These are phyloP conservation scores for Lordiphosa collinella DNA, from an alignment of 1,140 invertebrate species.

Conservation along the genomic window DNA sequence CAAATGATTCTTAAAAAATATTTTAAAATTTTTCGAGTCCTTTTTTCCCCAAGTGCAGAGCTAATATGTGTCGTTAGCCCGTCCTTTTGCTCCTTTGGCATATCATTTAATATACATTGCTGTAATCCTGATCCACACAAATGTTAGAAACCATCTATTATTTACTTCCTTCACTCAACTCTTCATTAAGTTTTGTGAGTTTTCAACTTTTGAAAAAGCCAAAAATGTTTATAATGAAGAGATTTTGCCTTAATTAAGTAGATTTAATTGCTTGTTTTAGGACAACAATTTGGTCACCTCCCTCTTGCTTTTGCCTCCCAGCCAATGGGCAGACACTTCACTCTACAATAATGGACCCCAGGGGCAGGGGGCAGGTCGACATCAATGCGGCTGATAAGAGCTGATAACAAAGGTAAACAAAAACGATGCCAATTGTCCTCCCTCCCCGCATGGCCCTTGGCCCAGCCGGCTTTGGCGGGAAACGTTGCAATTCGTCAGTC, in stretches of 20 bases:
- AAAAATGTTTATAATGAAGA: background rate
- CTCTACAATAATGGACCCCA: conserved; percentile 13
- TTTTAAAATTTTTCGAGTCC: too few relatives aligned
- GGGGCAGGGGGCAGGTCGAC: conserved; percentile 7
- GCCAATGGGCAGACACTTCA: conserved; percentile 66
- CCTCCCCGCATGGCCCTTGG: conserved; percentile 5
- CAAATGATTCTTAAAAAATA: too few relatives aligned
- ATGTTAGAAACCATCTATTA: background rate
- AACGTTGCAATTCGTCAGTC: conserved; percentile 70
- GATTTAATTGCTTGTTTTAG: conserved; percentile 3
- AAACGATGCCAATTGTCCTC: conserved; percentile 27
- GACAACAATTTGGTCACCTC: background rate
- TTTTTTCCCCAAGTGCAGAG: background rate
- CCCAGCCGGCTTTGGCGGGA: conserved; percentile 51
- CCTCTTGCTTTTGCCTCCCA: conserved; percentile 7
- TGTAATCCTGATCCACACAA: background rate
- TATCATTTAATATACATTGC: conserved; percentile 7
- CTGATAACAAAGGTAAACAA: conserved; percentile 77
- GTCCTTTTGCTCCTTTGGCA: background rate
- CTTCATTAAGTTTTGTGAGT: too few relatives aligned
- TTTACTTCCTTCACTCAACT: too few relatives aligned
- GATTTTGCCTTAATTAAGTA: conserved; percentile 14
- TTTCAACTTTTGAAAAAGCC: background rate
- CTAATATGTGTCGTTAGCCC: conserved; percentile 28
- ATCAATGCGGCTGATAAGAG: conserved; percentile 54